phyloP scores from a whole-genome alignment of 2,113 vertebrate species.

The Sarotherodon lohbergeri region DNA sequence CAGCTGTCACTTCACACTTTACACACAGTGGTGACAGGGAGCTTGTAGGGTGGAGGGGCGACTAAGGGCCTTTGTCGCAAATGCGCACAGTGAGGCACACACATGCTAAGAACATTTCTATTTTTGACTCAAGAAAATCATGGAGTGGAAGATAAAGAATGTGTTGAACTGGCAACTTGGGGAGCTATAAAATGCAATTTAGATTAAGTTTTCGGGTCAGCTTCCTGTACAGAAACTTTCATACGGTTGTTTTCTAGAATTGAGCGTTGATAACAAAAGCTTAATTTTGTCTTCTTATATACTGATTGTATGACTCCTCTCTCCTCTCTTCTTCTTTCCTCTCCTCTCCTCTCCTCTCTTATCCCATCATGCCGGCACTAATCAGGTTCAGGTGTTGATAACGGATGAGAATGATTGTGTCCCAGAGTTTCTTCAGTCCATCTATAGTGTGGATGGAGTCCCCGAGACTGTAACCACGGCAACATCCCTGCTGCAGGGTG shows the following conservation, averaged over 20 bases:
- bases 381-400: slow-evolving; percentile 83
- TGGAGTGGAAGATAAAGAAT: slow-evolving; percentile 56
- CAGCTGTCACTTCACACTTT: slow-evolving; percentile 72
- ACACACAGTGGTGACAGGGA: slow-evolving; percentile 61
- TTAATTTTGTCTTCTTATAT: slow-evolving; percentile 32
- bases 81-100: slow-evolving; percentile 28
- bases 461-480: slow-evolving; percentile 85
- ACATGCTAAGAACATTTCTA: slow-evolving; percentile 57
- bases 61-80: slow-evolving; percentile 51
- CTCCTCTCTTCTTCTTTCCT: not conserved
- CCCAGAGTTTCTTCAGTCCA: slow-evolving; percentile 83
- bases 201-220: slow-evolving; percentile 46
- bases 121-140: slow-evolving; percentile 53
- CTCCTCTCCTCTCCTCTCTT: not conserved
- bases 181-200: slow-evolving; percentile 44
- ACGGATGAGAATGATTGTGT: slow-evolving; percentile 85
- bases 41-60: slow-evolving; percentile 39
- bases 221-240: slow-evolving; percentile 3
- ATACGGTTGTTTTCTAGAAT: slow-evolving; percentile 17
- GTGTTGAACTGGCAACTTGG: slow-evolving; percentile 27
- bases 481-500: slow-evolving; percentile 86
- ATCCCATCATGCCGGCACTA: slow-evolving; percentile 9
- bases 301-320: not conserved
- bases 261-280: slow-evolving; percentile 9
- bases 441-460: slow-evolving; percentile 83